Conservation (phyloP, 2,888 invertebrate species). For the Acanthosepion pharaonis region DNA sequence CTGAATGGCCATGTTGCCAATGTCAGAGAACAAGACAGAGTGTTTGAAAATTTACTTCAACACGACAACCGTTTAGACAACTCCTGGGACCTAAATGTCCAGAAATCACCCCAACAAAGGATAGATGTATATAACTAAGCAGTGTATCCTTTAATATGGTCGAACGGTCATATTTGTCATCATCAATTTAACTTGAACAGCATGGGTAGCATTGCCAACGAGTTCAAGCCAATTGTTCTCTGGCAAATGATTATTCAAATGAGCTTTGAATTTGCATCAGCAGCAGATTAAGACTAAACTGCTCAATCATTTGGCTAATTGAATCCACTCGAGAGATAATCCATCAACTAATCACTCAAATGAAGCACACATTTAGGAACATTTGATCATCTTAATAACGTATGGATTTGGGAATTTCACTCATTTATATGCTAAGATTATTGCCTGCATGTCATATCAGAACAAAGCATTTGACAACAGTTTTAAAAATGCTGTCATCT, state of each 20-base stretch:
- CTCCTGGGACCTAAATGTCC: neutral
- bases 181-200: neutral
- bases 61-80: neutral
- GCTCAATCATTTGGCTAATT: conserved; percentile 13
- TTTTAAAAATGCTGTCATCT: neutral
- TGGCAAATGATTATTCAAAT: conserved; percentile 9
- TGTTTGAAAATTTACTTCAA: neutral
- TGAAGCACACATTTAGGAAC: neutral
- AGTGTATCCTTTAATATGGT: neutral
- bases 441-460: neutral
- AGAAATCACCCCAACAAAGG: neutral
- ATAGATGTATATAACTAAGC: neutral
- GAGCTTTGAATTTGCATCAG: neutral
- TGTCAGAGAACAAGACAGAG: neutral
- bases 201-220: neutral
- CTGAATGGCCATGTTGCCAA: neutral
- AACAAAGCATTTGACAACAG: neutral
- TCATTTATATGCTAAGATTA: neutral
- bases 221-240: neutral
- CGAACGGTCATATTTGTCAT: neutral
- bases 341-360: conserved; percentile 18
- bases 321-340: conserved; percentile 21
- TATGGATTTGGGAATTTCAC: neutral
- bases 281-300: neutral
- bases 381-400: neutral